These are phyloP conservation scores for Anser brachyrhynchus DNA, from an alignment of 2,113 vertebrate genomes.

Conservation along the genomic window DNA sequence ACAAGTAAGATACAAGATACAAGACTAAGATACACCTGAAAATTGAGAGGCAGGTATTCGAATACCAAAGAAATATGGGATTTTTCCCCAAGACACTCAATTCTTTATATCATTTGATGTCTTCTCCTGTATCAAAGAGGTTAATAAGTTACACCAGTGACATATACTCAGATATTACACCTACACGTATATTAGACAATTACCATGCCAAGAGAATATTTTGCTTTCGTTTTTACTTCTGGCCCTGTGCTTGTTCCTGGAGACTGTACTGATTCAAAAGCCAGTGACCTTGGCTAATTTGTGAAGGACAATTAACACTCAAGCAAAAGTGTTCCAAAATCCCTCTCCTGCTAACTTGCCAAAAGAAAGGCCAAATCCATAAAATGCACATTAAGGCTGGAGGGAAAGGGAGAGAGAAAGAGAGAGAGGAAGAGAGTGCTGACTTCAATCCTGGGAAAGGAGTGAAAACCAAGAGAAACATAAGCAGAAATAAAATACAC, in stretches of 20 bases:
- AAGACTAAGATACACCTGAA: not conserved
- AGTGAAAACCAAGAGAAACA: not conserved
- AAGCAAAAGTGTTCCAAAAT: not conserved
- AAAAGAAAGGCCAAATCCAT: not conserved
- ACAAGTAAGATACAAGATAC: not conserved
- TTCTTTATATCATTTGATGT: not conserved
- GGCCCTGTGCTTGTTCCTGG: not conserved
- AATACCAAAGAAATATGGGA: not conserved
- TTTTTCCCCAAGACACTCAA: not conserved
- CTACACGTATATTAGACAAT: not conserved
- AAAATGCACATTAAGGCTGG: not conserved
- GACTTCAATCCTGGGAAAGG: not conserved
- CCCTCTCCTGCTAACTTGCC: not conserved
- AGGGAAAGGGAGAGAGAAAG: not conserved
- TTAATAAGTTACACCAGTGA: not conserved
- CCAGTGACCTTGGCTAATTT: conserved; percentile 3
- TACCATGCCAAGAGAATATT: not conserved
- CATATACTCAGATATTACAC: not conserved
- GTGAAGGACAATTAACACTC: conserved; percentile 16
- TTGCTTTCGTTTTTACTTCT: not conserved
- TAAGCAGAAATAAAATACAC: not conserved
- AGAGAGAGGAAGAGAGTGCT: not conserved
- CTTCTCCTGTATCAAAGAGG: not conserved
- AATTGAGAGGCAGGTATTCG: not conserved
- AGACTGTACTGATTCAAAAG: not conserved